A percentile compares a stretch with the other conserved stretches of the same genome.
Evolutionary conservation across 1,140 invertebrate genomes (phyloP).

Genomic region (Lordiphosa mommai): DNA sequence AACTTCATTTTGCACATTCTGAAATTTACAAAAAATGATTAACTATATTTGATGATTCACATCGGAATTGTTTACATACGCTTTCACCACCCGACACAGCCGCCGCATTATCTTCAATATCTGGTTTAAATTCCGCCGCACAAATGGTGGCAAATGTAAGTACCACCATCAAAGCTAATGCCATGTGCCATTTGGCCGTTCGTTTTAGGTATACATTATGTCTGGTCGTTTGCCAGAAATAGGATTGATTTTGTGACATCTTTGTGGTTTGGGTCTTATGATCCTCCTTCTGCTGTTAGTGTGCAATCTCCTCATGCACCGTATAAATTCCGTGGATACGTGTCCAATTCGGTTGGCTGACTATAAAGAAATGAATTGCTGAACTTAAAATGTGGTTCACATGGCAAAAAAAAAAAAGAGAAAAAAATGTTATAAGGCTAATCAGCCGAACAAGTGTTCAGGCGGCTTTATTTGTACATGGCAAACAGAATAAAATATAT

Average conservation of each 20-base stretch:
- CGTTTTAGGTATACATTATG: constrained; percentile 77
- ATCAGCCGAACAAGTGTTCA: constrained; percentile 55
- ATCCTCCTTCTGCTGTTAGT: constrained; percentile 2
- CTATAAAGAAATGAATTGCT: constrained; percentile 49
- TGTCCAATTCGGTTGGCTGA: constrained; percentile 42
- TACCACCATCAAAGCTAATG: constrained; percentile 69
- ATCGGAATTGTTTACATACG: constrained; percentile 10
- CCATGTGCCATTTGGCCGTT: constrained; percentile 72
- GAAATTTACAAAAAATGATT: background rate
- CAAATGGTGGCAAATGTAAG: constrained; percentile 75
- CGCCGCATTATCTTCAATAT: constrained; percentile 49
- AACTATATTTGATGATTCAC: background rate
- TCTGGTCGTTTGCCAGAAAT: constrained; percentile 79
- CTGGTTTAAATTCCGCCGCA: constrained; percentile 58
- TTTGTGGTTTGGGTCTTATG: constrained; percentile 17
- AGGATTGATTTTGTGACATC: constrained; percentile 79
- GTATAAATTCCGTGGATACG: constrained; percentile 24
- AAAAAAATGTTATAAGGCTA: constrained; percentile 42
- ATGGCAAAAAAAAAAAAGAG: constrained; percentile 17
- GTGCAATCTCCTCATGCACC: background rate
- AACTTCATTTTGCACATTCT: constrained; percentile 40
- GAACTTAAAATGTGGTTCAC: constrained; percentile 21
- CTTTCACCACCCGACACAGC: constrained; percentile 40
- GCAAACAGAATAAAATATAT: constrained; percentile 28
- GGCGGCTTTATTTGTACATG: constrained; percentile 30